Percentiles rank a stretch among this genome's conserved stretches.
Evolutionary conservation across 2,113 vertebrate species (phyloP).

Genomic region (Phylloscopus trochiloides): DNA sequence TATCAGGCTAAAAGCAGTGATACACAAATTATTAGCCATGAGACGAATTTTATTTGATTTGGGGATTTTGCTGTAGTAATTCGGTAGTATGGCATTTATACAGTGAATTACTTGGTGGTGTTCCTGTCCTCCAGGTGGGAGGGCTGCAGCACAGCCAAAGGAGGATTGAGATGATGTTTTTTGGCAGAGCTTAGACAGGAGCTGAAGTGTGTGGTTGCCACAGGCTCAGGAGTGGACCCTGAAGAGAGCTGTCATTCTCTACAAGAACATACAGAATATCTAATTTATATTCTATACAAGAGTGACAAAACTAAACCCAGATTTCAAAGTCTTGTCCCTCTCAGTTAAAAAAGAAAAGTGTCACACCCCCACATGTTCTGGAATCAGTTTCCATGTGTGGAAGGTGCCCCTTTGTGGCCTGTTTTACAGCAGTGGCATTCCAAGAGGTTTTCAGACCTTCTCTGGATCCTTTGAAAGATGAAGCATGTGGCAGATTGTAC

Average conservation of each 20-base stretch:
- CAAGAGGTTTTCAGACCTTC: background rate
- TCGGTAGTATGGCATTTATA: background rate
- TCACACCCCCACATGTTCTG: fast-evolving
- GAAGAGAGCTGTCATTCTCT: background rate
- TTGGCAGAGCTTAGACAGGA: background rate
- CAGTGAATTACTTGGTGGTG: background rate
- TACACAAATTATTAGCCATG: background rate
- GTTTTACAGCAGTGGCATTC: fast-evolving
- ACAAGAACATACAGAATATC: background rate
- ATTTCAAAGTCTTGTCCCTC: background rate
- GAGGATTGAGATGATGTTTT: background rate
- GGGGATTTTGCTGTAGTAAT: background rate
- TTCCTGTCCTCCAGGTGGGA: background rate
- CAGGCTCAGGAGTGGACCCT: too few species aligned
- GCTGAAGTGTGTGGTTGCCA: too few species aligned
- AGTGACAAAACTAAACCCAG: fast-evolving
- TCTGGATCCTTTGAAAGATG: background rate
- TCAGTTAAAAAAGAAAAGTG: background rate
- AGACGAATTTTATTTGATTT: background rate
- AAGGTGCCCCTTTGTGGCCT: background rate
- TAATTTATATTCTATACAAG: fast-evolving
- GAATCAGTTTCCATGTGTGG: background rate
- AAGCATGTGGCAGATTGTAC: background rate
- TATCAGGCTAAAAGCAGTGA: background rate
- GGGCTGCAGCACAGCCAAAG: background rate